Evolutionary conservation across 2,888 invertebrate species (phyloP).

Genomic region (Megalurothrips usitatus): DNA sequence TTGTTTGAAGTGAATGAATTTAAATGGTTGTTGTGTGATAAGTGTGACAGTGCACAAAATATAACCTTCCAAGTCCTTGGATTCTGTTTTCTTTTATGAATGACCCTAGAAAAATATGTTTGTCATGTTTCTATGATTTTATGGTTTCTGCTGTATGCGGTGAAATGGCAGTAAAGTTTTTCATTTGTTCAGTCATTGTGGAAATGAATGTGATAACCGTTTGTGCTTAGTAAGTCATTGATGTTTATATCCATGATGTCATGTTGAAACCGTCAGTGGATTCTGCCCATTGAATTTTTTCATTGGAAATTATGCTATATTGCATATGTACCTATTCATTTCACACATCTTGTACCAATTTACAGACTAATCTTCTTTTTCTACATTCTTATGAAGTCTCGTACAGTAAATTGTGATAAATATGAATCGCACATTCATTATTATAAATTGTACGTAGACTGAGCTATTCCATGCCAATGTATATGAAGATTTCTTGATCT

Average conservation of each 20-base stretch:
- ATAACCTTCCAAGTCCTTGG: not conserved
- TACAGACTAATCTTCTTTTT: no score
- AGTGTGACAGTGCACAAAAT: not conserved
- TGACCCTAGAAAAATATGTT: not conserved
- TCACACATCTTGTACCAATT: no score
- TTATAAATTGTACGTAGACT: not conserved
- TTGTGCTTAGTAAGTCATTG: constrained; percentile 9
- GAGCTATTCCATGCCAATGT: not conserved
- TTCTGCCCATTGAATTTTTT: no score
- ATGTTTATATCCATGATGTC: not conserved
- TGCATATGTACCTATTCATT: no score
- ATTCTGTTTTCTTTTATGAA: not conserved
- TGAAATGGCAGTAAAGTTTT: not conserved
- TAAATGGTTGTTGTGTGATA: constrained; percentile 18
- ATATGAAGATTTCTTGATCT: not conserved
- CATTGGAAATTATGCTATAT: no score
- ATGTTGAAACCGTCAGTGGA: no score
- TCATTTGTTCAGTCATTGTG: not conserved
- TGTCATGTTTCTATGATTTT: not conserved
- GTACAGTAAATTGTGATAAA: not conserved
- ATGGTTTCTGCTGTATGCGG: not conserved
- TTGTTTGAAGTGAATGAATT: constrained; percentile 6
- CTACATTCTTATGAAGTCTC: no score
- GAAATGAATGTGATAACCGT: constrained; percentile 6
- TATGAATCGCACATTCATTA: not conserved